These are phyloP conservation scores for Phaonia tiefii DNA, from an alignment of 2,888 invertebrate species.

Conservation along the genomic window DNA sequence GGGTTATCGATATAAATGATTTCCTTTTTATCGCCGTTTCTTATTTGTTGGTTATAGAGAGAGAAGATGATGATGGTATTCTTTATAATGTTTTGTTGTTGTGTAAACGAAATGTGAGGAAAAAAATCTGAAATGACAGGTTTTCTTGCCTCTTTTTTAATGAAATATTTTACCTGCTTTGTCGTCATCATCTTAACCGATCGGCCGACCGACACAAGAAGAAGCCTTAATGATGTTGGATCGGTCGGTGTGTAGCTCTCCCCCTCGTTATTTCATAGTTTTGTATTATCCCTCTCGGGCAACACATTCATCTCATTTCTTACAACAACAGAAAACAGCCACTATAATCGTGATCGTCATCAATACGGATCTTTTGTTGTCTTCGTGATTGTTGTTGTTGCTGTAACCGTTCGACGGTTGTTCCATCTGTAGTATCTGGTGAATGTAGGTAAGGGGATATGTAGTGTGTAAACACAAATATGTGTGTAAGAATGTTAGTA, in stretches of 20 bases:
- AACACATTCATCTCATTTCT: slow-evolving; percentile 12
- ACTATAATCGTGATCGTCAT: slow-evolving; percentile 44
- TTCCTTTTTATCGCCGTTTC: slow-evolving; percentile 21
- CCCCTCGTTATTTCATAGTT: neutral
- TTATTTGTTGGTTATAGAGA: neutral
- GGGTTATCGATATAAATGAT: slow-evolving; percentile 22
- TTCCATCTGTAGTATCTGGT: slow-evolving; percentile 31
- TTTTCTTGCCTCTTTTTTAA: slow-evolving; percentile 35
- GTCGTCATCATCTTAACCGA: slow-evolving; percentile 34
- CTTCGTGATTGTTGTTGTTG: slow-evolving; percentile 29
- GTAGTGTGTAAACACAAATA: slow-evolving; percentile 7
- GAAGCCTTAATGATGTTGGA: slow-evolving; percentile 27
- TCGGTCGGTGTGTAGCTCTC: slow-evolving; percentile 1
- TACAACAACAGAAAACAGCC: slow-evolving; percentile 29
- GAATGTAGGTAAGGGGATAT: slow-evolving; percentile 34
- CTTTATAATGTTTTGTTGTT: slow-evolving; percentile 14
- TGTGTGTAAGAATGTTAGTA: neutral
- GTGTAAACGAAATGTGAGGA: slow-evolving; percentile 22
- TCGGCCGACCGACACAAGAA: neutral
- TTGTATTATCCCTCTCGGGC: slow-evolving; percentile 2
- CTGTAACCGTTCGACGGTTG: slow-evolving; percentile 38
- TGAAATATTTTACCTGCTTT: slow-evolving; percentile 43
- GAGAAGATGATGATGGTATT: slow-evolving; percentile 18
- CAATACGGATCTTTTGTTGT: slow-evolving; percentile 40
- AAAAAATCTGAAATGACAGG: slow-evolving; percentile 35